Conservation (phyloP, 1,140 invertebrate species). For the Yoshiicerus persimilis region DNA sequence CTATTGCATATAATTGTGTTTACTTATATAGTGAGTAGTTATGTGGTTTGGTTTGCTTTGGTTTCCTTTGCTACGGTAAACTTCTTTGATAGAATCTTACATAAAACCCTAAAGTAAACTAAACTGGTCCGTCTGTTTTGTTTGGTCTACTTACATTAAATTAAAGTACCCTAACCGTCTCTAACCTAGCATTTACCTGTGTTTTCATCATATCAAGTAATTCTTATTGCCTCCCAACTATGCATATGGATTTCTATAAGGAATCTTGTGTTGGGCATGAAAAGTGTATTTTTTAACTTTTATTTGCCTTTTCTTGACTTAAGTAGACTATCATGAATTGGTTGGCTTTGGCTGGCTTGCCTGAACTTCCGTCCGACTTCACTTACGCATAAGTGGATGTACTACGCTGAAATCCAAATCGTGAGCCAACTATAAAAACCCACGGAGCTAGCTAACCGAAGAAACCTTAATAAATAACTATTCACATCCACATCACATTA, state of each 20-base stretch:
- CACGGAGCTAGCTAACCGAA: background rate
- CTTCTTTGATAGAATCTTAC: background rate
- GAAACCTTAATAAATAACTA: conserved; percentile 14
- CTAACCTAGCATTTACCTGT: background rate
- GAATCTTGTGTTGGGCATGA: background rate
- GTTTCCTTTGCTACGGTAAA: too few species aligned
- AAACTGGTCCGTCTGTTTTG: background rate
- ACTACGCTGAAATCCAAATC: background rate
- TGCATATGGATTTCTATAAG: background rate
- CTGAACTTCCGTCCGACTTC: background rate
- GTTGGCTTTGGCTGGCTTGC: background rate
- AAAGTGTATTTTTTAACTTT: background rate
- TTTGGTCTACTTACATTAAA: conserved; percentile 6
- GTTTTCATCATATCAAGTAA: background rate
- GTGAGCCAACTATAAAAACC: background rate
- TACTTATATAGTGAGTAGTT: background rate
- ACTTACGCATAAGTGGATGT: background rate
- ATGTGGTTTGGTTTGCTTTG: background rate
- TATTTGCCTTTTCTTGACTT: background rate
- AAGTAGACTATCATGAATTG: background rate
- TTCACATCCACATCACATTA: background rate
- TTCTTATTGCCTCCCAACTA: background rate
- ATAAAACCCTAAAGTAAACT: background rate
- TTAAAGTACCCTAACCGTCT: background rate
- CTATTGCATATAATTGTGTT: too few species aligned